These are phyloP conservation scores for Clistopyga incitator DNA, from an alignment of 2,888 invertebrate genomes.

Conservation along the genomic window DNA sequence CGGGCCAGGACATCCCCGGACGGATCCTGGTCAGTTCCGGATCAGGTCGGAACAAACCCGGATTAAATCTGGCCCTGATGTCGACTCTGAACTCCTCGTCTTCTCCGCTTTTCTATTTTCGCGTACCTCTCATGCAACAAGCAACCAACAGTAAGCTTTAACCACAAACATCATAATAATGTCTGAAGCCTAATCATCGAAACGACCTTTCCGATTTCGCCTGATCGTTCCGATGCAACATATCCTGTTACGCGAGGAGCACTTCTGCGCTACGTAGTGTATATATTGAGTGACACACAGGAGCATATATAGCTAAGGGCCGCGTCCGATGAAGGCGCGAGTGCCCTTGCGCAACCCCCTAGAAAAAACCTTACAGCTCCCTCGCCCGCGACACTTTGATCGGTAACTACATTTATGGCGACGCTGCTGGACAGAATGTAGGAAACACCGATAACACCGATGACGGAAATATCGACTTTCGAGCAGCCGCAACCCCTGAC, in stretches of 20 bases:
- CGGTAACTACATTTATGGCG: slow-evolving; percentile 81
- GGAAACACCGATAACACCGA: slow-evolving; percentile 82
- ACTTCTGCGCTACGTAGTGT: background rate
- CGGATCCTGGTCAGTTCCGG: too few relatives aligned
- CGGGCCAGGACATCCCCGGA: too few relatives aligned
- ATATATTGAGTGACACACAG: background rate
- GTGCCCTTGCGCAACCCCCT: background rate
- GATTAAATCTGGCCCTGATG: too few relatives aligned
- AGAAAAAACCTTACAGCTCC: slow-evolving; percentile 44
- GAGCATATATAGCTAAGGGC: slow-evolving; percentile 11
- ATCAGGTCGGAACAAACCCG: too few relatives aligned
- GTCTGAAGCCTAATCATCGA: background rate
- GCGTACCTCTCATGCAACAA: too few relatives aligned
- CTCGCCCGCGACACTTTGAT: slow-evolving; percentile 78
- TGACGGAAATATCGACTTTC: slow-evolving; percentile 84
- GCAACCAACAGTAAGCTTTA: too few relatives aligned
- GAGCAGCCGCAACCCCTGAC: slow-evolving; percentile 72
- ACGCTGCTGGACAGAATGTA: slow-evolving; percentile 80
- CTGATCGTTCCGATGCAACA: too few relatives aligned
- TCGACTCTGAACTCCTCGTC: too few relatives aligned
- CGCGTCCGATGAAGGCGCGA: background rate
- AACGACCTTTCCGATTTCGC: background rate
- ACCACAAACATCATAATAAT: background rate
- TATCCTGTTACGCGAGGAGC: background rate
- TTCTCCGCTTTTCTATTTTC: too few relatives aligned